phyloP scores from a whole-genome alignment of 2,113 vertebrate species.

The Scolopax mira region DNA sequence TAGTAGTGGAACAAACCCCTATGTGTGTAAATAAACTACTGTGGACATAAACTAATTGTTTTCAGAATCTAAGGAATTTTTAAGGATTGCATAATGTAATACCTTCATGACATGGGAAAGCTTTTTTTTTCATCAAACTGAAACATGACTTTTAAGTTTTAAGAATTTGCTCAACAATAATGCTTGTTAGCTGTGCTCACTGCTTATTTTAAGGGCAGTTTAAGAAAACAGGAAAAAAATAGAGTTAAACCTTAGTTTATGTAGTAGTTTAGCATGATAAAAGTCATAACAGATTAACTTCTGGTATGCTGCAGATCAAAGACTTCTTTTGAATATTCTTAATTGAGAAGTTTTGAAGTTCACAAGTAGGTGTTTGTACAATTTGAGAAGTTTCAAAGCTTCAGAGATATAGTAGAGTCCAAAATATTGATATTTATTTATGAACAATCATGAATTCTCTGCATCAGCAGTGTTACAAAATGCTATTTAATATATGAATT shows the following conservation, averaged over 20 bases:
- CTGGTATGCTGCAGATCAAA: not conserved
- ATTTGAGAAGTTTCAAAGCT: not conserved
- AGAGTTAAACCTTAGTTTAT: not conserved
- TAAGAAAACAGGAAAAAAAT: not conserved
- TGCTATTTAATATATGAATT: not conserved
- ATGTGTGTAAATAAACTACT: not conserved
- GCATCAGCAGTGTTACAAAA: not conserved
- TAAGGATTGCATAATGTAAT: not conserved
- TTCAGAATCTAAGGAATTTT: not conserved
- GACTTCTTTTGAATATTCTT: not conserved
- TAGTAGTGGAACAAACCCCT: not conserved
- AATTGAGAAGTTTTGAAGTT: not conserved
- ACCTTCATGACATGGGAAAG: not conserved
- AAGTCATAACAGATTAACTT: not conserved
- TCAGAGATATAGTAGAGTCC: not conserved
- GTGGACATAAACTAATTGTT: not conserved
- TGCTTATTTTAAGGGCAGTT: not conserved
- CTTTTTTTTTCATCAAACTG: not conserved
- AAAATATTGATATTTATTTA: not conserved
- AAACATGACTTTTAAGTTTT: not conserved
- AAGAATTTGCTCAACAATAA: not conserved
- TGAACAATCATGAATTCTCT: not conserved
- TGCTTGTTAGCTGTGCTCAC: not conserved
- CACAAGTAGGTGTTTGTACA: not conserved
- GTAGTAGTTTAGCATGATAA: not conserved